These are phyloP conservation scores for Vanessa tameamea DNA, from an alignment of 1,140 invertebrate genomes.

Conservation along the genomic window DNA sequence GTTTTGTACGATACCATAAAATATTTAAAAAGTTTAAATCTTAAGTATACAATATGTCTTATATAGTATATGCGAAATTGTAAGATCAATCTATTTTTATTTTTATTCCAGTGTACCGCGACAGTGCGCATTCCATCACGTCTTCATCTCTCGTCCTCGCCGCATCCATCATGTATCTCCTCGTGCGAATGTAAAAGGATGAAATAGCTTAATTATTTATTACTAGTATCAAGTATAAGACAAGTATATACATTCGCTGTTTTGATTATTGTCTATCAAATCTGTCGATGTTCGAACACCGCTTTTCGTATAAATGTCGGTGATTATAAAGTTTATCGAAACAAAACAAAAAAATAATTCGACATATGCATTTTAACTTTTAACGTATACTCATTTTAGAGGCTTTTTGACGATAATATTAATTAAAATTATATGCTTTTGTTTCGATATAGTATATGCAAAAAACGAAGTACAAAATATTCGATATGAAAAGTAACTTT, in stretches of 20 bases:
- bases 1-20: no score
- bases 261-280: not conserved
- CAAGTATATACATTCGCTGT: slow-evolving; percentile 26
- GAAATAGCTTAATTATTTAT: slow-evolving; percentile 64
- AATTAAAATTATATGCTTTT: slow-evolving; percentile 9
- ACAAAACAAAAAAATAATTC: slow-evolving; percentile 11
- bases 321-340: slow-evolving; percentile 7
- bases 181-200: slow-evolving; percentile 64
- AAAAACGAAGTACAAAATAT: slow-evolving; percentile 28
- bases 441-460: slow-evolving; percentile 6
- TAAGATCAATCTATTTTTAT: slow-evolving; percentile 16
- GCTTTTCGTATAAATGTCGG: slow-evolving; percentile 24
- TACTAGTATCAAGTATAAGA: slow-evolving; percentile 48
- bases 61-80: no score
- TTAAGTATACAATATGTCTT: no score
- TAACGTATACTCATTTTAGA: slow-evolving; percentile 8
- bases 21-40: no score
- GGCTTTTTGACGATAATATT: slow-evolving; percentile 23
- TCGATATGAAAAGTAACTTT: slow-evolving; percentile 11
- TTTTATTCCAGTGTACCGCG: slow-evolving; percentile 56
- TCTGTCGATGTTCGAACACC: slow-evolving; percentile 20
- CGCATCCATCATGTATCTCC: slow-evolving; percentile 60
- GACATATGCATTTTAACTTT: slow-evolving; percentile 13
- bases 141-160: slow-evolving; percentile 39
- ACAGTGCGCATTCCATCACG: slow-evolving; percentile 43